These are phyloP conservation scores for Dastarcus helophoroides DNA, from an alignment of 2,888 invertebrate species.

Conservation along the genomic window DNA sequence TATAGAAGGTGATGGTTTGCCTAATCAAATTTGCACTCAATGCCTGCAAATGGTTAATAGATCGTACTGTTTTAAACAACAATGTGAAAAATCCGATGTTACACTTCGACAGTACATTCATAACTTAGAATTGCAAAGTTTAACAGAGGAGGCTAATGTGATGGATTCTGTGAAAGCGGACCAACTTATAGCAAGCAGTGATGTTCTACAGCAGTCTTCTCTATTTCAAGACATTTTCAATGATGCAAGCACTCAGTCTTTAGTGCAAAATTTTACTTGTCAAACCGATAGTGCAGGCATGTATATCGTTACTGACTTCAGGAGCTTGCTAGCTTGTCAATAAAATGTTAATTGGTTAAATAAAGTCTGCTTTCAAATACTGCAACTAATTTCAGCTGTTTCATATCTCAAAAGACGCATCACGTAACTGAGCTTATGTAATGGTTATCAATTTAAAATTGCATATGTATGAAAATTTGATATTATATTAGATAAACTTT, in stretches of 20 bases:
- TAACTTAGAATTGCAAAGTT: conserved; percentile 22
- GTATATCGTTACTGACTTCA: no score
- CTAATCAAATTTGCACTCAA: conserved; percentile 33
- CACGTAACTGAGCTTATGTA: no score
- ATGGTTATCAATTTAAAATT: no score
- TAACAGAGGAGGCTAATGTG: conserved; percentile 18
- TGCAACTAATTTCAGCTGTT: no score
- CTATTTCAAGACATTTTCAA: conserved; percentile 35
- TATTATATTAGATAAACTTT: no score
- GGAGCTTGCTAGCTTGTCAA: no score
- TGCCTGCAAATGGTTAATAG: conserved; percentile 32
- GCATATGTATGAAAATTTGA: no score
- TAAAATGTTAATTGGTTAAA: no score
- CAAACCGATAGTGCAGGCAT: conserved; percentile 27
- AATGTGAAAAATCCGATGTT: conserved; percentile 34
- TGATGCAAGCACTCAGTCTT: conserved; percentile 29
- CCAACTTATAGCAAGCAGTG: conserved; percentile 27
- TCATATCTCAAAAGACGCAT: no score
- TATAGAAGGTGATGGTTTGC: conserved; percentile 33
- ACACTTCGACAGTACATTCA: conserved; percentile 30
- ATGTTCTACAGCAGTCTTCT: conserved; percentile 30
- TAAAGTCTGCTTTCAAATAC: no score
- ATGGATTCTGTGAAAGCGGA: conserved; percentile 26
- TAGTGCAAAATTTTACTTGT: conserved; percentile 31
- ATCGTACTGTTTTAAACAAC: conserved; percentile 33